Evolutionary conservation across 2,888 invertebrate species (phyloP).

Genomic region (Coecobrya sp.): DNA sequence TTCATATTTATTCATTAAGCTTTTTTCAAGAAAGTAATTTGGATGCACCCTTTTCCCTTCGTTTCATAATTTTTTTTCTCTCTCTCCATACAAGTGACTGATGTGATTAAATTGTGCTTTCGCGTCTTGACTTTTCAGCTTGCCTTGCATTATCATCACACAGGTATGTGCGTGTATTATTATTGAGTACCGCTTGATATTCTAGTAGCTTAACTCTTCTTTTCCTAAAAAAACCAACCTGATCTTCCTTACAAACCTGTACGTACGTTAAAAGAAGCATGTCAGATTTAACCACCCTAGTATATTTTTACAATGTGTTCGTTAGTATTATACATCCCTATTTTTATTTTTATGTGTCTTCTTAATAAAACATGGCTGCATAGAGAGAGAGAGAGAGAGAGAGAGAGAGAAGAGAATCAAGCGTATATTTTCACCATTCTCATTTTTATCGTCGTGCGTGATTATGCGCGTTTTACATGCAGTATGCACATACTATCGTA

Average conservation of each 20-base stretch:
- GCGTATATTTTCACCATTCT: constrained; percentile 1
- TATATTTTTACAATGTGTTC: neutral
- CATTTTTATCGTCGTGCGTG: constrained; percentile 32
- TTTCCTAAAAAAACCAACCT: neutral
- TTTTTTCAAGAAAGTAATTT: constrained; percentile 56
- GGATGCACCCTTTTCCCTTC: constrained; percentile 60
- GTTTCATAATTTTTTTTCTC: neutral
- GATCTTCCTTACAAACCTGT: neutral
- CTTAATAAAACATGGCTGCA: neutral
- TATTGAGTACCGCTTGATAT: neutral
- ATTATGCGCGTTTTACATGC: constrained; percentile 27
- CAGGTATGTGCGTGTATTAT: neutral
- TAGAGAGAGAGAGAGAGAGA: too few species aligned
- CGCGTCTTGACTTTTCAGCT: neutral
- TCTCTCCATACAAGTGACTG: neutral
- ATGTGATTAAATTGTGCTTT: constrained; percentile 1
- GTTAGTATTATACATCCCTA: neutral
- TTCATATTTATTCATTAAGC: constrained; percentile 57
- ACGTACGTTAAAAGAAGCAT: neutral
- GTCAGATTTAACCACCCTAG: neutral
- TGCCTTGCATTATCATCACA: neutral
- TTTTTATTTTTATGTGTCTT: neutral
- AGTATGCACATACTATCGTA: neutral
- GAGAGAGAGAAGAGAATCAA: neutral
- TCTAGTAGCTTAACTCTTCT: neutral